Conservation (phyloP, 2,797 vertebrate species). For the Poeciliopsis paucimaculata region DNA sequence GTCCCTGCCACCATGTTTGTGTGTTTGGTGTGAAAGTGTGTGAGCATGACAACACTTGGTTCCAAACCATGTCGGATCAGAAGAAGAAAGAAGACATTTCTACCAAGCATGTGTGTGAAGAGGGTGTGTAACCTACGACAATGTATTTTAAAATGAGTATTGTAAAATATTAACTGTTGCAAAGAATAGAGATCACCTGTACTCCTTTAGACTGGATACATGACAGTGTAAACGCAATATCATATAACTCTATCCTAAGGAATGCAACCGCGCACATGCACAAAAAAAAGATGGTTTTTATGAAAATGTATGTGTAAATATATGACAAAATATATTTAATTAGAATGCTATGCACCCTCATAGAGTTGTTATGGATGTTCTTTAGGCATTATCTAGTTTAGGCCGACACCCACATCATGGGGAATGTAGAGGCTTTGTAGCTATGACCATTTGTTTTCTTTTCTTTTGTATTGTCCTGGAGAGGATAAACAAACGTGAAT, state of each 20-base stretch:
- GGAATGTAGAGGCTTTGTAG: slow-evolving; percentile 96
- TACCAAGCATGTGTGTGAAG: slow-evolving; percentile 62
- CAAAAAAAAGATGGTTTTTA: slow-evolving; percentile 84
- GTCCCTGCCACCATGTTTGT: slow-evolving; percentile 32
- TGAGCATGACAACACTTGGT: slow-evolving; percentile 30
- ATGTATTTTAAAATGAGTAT: slow-evolving; percentile 77
- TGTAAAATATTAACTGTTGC: slow-evolving; percentile 81
- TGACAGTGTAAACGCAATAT: slow-evolving; percentile 88
- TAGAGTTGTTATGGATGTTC: slow-evolving; percentile 89
- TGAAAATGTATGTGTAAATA: slow-evolving; percentile 87
- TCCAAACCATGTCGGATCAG: slow-evolving; percentile 32
- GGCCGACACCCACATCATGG: slow-evolving; percentile 88
- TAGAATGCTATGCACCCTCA: slow-evolving; percentile 91
- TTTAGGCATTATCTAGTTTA: slow-evolving; percentile 86
- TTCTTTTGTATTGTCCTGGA: slow-evolving; percentile 89
- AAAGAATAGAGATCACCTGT: slow-evolving; percentile 84
- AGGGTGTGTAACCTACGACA: slow-evolving; percentile 65
- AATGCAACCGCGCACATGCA: slow-evolving; percentile 89
- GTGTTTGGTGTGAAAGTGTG: slow-evolving; percentile 14
- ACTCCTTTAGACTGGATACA: slow-evolving; percentile 86
- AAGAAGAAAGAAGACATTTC: slow-evolving; percentile 38
- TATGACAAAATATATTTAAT: slow-evolving; percentile 86
- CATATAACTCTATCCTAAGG: slow-evolving; percentile 87
- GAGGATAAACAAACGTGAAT: slow-evolving; percentile 78
- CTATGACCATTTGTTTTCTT: slow-evolving; percentile 90